These are phyloP conservation scores for Vulpes lagopus DNA, from an alignment of 2,113 vertebrate species.

Conservation along the genomic window DNA sequence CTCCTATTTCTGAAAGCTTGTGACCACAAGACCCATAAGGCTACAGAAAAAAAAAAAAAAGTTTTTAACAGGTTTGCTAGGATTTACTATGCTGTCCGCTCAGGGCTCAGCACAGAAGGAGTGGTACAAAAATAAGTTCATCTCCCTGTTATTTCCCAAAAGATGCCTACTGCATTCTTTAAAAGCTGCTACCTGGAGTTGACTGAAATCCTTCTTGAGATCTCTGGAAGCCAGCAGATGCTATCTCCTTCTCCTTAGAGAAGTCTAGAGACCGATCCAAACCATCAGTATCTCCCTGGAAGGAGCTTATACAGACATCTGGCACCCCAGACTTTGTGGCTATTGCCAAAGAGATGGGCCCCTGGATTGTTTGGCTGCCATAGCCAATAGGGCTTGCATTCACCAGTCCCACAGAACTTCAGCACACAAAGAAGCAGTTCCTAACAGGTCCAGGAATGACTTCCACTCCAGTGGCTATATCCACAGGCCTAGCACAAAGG, in stretches of 20 bases:
- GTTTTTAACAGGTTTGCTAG: background rate
- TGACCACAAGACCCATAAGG: background rate
- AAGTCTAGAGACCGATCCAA: background rate
- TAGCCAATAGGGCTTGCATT: background rate
- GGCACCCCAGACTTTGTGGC: background rate
- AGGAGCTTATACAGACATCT: background rate
- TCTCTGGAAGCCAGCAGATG: background rate
- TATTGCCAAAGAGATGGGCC: background rate
- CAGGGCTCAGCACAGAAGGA: background rate
- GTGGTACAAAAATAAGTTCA: background rate
- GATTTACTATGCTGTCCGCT: background rate
- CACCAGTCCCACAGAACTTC: background rate
- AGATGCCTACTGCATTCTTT: background rate
- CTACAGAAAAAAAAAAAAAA: background rate
- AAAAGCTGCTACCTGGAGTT: background rate
- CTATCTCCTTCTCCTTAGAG: background rate
- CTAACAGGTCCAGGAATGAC: background rate
- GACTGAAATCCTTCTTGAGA: background rate
- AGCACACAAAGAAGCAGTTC: background rate
- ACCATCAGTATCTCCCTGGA: background rate
- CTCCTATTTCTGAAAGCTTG: background rate
- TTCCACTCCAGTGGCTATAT: background rate
- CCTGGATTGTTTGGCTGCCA: background rate
- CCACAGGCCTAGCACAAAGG: background rate
- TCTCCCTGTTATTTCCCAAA: background rate